Base-by-base conservation (phyloP, 1,140 invertebrate species). In the Papilio xuthus region DNA sequence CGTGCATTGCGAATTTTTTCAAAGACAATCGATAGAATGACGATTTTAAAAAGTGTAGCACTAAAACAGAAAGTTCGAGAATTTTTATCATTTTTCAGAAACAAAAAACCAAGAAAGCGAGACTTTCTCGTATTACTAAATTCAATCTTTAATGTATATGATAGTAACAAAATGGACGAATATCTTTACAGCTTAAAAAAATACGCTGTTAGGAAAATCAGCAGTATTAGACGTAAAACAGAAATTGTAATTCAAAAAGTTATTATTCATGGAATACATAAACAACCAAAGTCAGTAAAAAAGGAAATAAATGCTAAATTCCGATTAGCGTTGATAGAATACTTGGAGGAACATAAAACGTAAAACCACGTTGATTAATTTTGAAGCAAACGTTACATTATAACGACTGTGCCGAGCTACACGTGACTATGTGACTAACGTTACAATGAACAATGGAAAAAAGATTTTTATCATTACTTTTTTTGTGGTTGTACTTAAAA, bases 121-220 rank as follows among this genome's bases (percentile, higher is more conserved):
- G 79, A 78, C 12, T 86, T 85, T n/a, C 83, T 88, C 70, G 10
- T 32, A n/a, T 77, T 78, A 7, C 82, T 84, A 60, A 84, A 88
- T 71, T 28, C 79, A 20, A 82, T 86, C 20, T 88, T 76, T 67
- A 70, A 56, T n/a, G 72, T 80, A 6, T 20, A 26, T 10, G 72
- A 84, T 44, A 78, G 80, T n/a, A 78, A 71, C 26, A 82, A 82
- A 78, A 77, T 88, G 42, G 82, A 86, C n/a, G 81, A 82, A 13
- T 88, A 85, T 75, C 77, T 86, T 77, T 85, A 83, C 50, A 13
- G 53, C 13, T 69, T 88, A 18, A 86, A 80, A 78, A 77, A 53
- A 67, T 85, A 79, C 20, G 84, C 84, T 0, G 69, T 78, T n/a
- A 77, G 79, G 10, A 37, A 69, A 41, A 60, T 47, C 8, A 23